Evolutionary conservation across 2,797 vertebrate genomes (phyloP).

Genomic region (Manis javanica): DNA sequence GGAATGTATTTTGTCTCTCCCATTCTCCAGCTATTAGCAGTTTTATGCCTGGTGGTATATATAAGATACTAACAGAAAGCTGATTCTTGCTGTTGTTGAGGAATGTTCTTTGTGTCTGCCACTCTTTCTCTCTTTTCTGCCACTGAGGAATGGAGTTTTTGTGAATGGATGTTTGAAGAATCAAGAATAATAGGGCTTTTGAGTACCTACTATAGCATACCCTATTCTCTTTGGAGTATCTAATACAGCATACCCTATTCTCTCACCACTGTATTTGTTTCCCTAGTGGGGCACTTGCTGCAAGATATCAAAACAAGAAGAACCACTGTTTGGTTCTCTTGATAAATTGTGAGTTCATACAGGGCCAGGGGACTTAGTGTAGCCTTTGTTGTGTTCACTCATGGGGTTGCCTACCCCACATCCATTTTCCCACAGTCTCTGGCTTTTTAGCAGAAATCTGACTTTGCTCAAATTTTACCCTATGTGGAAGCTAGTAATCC

Average conservation of each 20-base stretch:
- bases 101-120: not conserved
- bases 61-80: not conserved
- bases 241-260: not conserved
- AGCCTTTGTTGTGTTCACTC: not conserved
- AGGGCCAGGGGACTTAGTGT: not conserved
- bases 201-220: not conserved
- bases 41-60: not conserved
- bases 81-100: not conserved
- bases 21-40: not conserved
- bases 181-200: not conserved
- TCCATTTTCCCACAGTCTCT: not conserved
- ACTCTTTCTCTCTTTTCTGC: not conserved
- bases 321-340: not conserved
- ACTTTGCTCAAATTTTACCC: not conserved
- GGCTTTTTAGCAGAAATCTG: conserved; percentile 25
- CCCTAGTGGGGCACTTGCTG: not conserved
- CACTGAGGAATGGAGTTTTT: not conserved
- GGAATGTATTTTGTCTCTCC: not conserved
- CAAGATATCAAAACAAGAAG: not conserved
- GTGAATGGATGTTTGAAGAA: not conserved
- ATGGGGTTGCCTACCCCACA: not conserved
- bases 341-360: not conserved
- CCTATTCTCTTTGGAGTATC: too few species aligned
- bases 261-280: not conserved
- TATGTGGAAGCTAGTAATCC: not conserved